These are phyloP conservation scores for Pyralis farinalis DNA, from an alignment of 2,888 invertebrate genomes.

Conservation along the genomic window DNA sequence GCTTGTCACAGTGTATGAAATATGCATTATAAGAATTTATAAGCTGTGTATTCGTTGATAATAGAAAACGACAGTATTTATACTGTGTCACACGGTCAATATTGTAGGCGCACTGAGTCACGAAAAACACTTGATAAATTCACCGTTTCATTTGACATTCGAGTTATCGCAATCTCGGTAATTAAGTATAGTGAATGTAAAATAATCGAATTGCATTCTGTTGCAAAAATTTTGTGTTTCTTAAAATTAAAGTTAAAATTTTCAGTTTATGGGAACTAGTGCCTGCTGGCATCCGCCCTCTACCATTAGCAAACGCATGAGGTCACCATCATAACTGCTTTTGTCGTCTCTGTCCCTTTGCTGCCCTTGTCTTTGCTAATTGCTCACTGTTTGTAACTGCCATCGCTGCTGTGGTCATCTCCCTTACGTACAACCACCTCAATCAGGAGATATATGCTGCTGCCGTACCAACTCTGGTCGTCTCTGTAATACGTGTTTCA, in stretches of 20 bases:
- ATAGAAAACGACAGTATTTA: not conserved
- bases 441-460: no score
- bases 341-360: no score
- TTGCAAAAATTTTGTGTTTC: not conserved
- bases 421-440: no score
- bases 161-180: constrained; percentile 16
- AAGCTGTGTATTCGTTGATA: not conserved
- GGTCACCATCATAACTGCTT: no score
- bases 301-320: no score
- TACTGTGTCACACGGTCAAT: not conserved
- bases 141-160: constrained; percentile 12
- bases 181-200: constrained; percentile 16
- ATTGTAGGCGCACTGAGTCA: constrained; percentile 11
- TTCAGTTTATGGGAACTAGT: no score
- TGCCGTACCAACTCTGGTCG: no score
- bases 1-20: constrained; percentile 7
- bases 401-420: no score
- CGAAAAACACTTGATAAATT: constrained; percentile 12
- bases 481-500: no score
- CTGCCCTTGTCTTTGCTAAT: no score
- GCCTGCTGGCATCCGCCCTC: no score
- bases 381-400: no score
- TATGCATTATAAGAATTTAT: not conserved
- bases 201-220: constrained; percentile 1
- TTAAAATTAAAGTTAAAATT: not conserved